Base-by-base conservation (phyloP, 2,888 invertebrate species). In the Phyllotreta cruciferae region DNA sequence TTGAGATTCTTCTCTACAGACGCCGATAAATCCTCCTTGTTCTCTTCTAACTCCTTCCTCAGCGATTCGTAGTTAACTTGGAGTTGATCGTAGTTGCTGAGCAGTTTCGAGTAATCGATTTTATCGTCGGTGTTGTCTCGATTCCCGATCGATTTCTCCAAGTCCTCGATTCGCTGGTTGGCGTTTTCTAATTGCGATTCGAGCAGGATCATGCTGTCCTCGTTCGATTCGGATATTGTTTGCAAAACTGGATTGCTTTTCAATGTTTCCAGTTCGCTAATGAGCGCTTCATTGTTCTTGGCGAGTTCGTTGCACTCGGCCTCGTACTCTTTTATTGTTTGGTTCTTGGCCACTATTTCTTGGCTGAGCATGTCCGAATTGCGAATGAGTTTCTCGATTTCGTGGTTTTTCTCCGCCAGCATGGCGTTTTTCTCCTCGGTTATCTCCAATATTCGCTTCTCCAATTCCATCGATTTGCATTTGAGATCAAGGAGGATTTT, bases 141-240 rank as follows among this genome's bases (percentile, higher is more conserved):
- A 54, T 68, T 63, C 35, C 67, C 63, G 39, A 68, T 66, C 38
- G 64, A 56, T 37, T 57, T 68, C 50, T 86, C 79, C 79, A 87
- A 82, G 60, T 80, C 79, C 62, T 75, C 74, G 11, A 81, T 80
- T 56, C 75, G 70, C 62, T 74, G 77, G 62, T 79, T 79, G 5
- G 80, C 76, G 45, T 71, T 76, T 54, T 90, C 90, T 50, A 90
- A 75, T 77, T 90, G 88, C 0, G 83, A 81, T 80, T 90, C 90
- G 70, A 90, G 76, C 71, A 87, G 84, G 0, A 84, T 81, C 66
- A 89, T 79, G 67, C 87, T 88, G 71, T 90, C 90, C 81, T 90
- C 90, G 72, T 90, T 89, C 1, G 87, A 85, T 81, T 90, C 90
- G 54, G 87, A 86, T 56, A 90, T 90, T 0, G 90, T 89, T 77